phyloP scores from a whole-genome alignment of 2,888 invertebrate species.

The Invenusta paracnida region DNA sequence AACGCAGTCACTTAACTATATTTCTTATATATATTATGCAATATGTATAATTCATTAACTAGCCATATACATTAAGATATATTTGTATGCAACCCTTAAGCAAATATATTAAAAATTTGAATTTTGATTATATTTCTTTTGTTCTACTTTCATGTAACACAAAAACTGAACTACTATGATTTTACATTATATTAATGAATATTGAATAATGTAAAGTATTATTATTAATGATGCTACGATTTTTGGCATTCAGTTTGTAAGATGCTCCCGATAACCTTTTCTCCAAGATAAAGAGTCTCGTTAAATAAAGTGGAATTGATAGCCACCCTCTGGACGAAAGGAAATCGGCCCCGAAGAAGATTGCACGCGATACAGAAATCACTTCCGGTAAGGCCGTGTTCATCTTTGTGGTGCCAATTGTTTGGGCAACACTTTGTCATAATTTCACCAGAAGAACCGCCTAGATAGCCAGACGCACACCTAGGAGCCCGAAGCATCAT shows the following conservation, averaged over 20 bases:
- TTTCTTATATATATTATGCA: too few species aligned
- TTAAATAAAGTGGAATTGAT: neutral
- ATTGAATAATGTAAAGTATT: too few species aligned
- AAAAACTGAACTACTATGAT: too few species aligned
- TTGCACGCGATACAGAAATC: neutral
- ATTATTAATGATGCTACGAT: too few species aligned
- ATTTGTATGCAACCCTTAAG: too few species aligned
- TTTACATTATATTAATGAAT: too few species aligned
- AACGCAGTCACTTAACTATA: too few species aligned
- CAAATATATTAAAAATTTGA: too few species aligned
- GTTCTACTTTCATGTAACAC: too few species aligned
- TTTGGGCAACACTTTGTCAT: neutral
- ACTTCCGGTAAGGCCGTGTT: neutral
- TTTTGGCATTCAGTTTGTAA: neutral
- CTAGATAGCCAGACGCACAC: neutral
- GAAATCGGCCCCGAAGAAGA: neutral
- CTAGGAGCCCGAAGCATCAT: neutral
- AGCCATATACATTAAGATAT: too few species aligned
- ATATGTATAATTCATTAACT: too few species aligned
- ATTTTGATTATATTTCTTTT: too few species aligned
- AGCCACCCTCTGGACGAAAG: neutral
- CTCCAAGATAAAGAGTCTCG: neutral
- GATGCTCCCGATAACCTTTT: neutral
- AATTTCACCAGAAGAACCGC: neutral
- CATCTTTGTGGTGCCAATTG: neutral